Evolutionary conservation across 2,797 vertebrate genomes (phyloP).

Genomic region (Peromyscus eremicus): DNA sequence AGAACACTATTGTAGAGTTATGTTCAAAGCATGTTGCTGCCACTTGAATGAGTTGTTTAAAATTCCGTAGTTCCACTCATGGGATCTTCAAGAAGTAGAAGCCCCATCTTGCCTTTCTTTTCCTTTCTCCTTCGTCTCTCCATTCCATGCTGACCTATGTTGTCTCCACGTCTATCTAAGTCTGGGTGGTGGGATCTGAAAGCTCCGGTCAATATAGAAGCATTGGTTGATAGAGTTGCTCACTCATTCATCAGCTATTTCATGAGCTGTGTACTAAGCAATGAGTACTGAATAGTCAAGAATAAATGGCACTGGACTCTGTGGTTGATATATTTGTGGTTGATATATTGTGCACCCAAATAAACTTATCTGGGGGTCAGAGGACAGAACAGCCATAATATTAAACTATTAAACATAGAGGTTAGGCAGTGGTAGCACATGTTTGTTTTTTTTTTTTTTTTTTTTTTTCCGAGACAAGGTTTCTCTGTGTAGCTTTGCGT

Average conservation of each 20-base stretch:
- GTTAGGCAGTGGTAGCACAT: too few relatives aligned
- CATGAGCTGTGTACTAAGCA: background rate
- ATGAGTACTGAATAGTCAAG: background rate
- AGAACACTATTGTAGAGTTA: background rate
- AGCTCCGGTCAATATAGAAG: background rate
- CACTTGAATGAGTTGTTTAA: constrained; percentile 1
- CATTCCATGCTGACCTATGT: background rate
- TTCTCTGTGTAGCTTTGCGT: too few relatives aligned
- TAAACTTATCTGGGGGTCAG: too few relatives aligned
- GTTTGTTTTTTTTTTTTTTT: too few relatives aligned
- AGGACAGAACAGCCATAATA: too few relatives aligned
- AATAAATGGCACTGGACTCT: background rate
- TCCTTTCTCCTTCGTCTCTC: background rate
- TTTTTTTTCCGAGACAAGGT: too few relatives aligned
- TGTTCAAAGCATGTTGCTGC: background rate
- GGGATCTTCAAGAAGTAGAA: background rate
- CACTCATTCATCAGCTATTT: background rate
- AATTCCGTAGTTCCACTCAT: background rate
- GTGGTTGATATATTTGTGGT: too few relatives aligned
- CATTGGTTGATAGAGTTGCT: background rate
- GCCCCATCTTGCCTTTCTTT: background rate
- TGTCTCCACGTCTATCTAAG: background rate
- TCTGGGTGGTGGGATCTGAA: background rate
- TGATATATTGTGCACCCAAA: too few relatives aligned
- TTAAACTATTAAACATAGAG: too few relatives aligned